Percentiles rank a stretch among this genome's conserved stretches.
phyloP scores from a whole-genome alignment of 2,797 vertebrate genomes.

The Sebastes hopkinsi region DNA sequence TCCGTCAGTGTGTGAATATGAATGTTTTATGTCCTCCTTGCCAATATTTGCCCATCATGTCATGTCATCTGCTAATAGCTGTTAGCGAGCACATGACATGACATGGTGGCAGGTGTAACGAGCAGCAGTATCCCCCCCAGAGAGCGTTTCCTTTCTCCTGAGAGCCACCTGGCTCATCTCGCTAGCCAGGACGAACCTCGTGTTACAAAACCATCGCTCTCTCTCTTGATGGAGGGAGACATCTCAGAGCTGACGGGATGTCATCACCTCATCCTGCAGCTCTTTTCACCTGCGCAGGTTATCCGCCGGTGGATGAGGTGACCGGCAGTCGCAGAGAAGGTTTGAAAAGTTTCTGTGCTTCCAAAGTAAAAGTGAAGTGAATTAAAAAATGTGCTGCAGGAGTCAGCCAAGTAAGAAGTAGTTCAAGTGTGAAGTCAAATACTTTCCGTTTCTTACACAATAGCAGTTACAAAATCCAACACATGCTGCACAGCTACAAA shows the following conservation, averaged over 20 bases:
- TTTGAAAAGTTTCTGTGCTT: not conserved
- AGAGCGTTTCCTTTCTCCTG: conserved; percentile 12
- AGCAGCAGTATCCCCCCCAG: conserved; percentile 14
- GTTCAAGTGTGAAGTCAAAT: not conserved
- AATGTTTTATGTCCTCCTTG: conserved; percentile 11
- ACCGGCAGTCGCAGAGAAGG: not conserved
- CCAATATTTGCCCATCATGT: conserved; percentile 7
- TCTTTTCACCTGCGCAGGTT: conserved; percentile 20
- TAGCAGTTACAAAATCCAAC: conserved; percentile 8
- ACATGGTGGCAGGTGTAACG: conserved; percentile 34
- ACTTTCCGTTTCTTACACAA: not conserved
- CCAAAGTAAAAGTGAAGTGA: not conserved
- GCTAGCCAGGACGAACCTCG: conserved; percentile 4
- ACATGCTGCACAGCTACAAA: not conserved
- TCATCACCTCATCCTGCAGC: conserved; percentile 16
- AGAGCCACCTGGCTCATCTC: conserved; percentile 1
- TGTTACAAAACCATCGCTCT: conserved; percentile 13
- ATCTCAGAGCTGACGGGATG: conserved; percentile 6
- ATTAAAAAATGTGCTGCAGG: not conserved
- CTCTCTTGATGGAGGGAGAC: not conserved
- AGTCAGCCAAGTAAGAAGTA: not conserved
- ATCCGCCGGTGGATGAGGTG: not conserved
- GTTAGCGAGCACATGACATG: conserved; percentile 3
- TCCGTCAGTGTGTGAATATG: not conserved
- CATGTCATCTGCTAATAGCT: conserved; percentile 7